Evolutionary conservation across 1,140 invertebrate genomes (phyloP), one percentile per base, ranked within the genome.

Genomic region (Caligus rogercresseyi): DNA sequence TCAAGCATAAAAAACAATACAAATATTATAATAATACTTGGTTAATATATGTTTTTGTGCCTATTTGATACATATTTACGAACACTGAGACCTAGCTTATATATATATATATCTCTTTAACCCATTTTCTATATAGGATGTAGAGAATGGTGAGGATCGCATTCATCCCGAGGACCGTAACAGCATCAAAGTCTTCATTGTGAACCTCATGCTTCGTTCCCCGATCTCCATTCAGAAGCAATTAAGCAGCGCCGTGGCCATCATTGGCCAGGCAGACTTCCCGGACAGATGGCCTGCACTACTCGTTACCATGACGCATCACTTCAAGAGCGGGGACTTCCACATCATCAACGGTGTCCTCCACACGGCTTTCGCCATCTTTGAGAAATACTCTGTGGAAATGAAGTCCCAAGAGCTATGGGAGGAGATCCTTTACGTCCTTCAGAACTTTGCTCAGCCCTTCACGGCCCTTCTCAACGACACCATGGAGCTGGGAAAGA

Each of bases 381-480:
- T 98, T 74, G 91, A 93, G 74, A 81, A 89, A 70, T 98, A 97
- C 75, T 79, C 91, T 57, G 89, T 86, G 72, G 92, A 97, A 74
- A 93, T 94, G 69, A 94, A 96, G 76, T 94, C 90, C 3, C 83
- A 96, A 71, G 77, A 81, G 65, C 76, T 98, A 0, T 98, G 93
- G 93, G 81, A 81, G 60, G 94, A 98, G 76, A 98, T 98, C 57
- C 95, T 95, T 75, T 89, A 89, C 78, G 93, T 97, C 0, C 73
- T 97, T 52, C 88, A 92, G 31, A 84, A 85, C 66, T 90, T 98
- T 79, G 89, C 92, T 0, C 81, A 87, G 70, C 89, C 92, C 1
- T 77, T 98, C 14, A 97, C 92, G 26, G 86, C 95, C 72, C 74
- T 97, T 1, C 87, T 95, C 25, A 71, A 90, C 84, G 83, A 82